phyloP scores from a whole-genome alignment of 2,888 invertebrate species.

The Mycalesis mineus region DNA sequence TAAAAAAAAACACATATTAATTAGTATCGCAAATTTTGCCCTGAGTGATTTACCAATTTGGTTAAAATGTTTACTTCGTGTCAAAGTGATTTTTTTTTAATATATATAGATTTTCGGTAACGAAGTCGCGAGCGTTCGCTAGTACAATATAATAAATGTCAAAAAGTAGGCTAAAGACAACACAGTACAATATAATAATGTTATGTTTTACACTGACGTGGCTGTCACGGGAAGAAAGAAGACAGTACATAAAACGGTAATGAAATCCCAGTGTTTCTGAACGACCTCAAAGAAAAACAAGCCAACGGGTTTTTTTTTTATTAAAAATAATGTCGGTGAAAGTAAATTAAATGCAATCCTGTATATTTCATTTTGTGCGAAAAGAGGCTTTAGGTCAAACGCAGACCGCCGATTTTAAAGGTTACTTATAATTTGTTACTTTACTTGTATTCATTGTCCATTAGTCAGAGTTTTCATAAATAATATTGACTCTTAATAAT shows the following conservation, averaged over 20 bases:
- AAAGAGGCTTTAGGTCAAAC: slow-evolving; percentile 7
- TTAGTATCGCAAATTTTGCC: no score
- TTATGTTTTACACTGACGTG: neutral
- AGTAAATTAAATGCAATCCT: slow-evolving; percentile 17
- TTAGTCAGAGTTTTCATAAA: no score
- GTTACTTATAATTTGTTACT: neutral
- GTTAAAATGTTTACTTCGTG: no score
- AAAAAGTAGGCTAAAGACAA: neutral
- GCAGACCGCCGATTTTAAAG: neutral
- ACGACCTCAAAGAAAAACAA: slow-evolving; percentile 4
- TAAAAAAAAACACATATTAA: no score
- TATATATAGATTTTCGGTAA: no score
- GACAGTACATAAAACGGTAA: neutral
- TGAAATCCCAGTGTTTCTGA: slow-evolving; percentile 8
- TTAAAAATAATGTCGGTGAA: slow-evolving; percentile 7
- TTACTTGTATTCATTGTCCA: no score
- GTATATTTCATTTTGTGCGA: slow-evolving; percentile 15
- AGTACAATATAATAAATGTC: neutral
- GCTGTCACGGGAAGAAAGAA: neutral
- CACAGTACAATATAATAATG: neutral
- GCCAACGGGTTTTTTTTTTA: slow-evolving; percentile 6
- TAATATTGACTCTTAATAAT: no score
- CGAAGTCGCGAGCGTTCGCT: no score
- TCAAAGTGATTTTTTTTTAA: no score
- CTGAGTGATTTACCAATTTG: no score